These are phyloP conservation scores for Scaptodrosophila lebanonensis DNA, from an alignment of 1,140 invertebrate species.

Conservation along the genomic window DNA sequence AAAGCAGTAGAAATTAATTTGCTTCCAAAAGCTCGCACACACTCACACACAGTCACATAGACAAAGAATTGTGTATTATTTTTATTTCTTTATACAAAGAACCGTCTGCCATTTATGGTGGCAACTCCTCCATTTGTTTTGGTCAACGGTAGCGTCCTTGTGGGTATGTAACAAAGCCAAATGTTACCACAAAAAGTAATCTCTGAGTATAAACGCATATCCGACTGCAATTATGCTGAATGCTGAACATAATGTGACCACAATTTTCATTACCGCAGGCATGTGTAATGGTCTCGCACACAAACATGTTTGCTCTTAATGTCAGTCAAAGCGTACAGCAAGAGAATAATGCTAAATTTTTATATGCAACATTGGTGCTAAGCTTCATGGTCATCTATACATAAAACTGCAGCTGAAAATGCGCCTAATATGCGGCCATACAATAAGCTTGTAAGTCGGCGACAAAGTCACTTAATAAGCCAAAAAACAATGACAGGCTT, in stretches of 20 bases:
- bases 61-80: constrained; percentile 45
- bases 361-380: constrained; percentile 33
- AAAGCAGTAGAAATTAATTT: constrained; percentile 58
- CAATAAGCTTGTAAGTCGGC: too few species aligned
- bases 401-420: constrained; percentile 40
- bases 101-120: constrained; percentile 65
- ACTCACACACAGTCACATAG: constrained; percentile 23
- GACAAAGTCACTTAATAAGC: constrained; percentile 53
- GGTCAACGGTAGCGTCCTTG: constrained; percentile 46
- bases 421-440: constrained; percentile 33
- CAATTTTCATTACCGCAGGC: constrained; percentile 68
- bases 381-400: constrained; percentile 10
- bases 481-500: constrained; percentile 64
- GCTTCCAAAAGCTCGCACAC: constrained; percentile 4
- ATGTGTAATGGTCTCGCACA: not conserved
- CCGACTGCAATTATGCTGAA: constrained; percentile 69
- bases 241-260: constrained; percentile 68
- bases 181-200: constrained; percentile 70
- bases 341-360: constrained; percentile 59
- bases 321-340: constrained; percentile 24
- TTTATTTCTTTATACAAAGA: constrained; percentile 70
- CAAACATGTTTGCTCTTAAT: constrained; percentile 40
- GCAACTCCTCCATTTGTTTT: constrained; percentile 32
- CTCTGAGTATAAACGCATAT: constrained; percentile 73
- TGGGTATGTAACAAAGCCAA: too few species aligned